A percentile compares a stretch with the other conserved stretches of the same genome.
Evolutionary conservation across 2,888 invertebrate species (phyloP).

Genomic region (Eupeodes luniger): DNA sequence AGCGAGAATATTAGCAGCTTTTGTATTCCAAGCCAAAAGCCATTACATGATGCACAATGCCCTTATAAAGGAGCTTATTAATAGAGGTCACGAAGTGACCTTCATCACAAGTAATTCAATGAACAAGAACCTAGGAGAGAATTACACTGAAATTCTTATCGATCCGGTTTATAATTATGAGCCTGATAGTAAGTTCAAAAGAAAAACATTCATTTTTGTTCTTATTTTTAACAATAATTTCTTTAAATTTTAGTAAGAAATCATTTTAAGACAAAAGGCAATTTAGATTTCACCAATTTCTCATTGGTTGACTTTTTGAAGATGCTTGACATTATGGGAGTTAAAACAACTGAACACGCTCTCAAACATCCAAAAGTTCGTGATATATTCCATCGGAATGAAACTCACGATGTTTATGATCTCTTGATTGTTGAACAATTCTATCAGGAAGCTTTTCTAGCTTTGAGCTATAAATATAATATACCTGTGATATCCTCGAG

Average conservation of each 20-base stretch:
- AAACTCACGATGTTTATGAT: slow-evolving; percentile 82
- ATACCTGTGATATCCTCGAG: slow-evolving; percentile 83
- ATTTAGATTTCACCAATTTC: slow-evolving; percentile 81
- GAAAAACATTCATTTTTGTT: background rate
- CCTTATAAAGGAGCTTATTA: slow-evolving; percentile 83
- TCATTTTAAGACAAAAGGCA: slow-evolving; percentile 79
- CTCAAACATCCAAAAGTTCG: slow-evolving; percentile 81
- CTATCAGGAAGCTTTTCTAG: slow-evolving; percentile 84
- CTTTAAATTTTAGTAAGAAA: slow-evolving; percentile 78
- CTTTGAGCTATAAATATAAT: slow-evolving; percentile 82
- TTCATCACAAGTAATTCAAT: slow-evolving; percentile 81
- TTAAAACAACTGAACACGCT: slow-evolving; percentile 81
- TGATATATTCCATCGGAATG: slow-evolving; percentile 79
- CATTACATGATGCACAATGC: slow-evolving; percentile 84
- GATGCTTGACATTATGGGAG: slow-evolving; percentile 81
- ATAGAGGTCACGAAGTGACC: slow-evolving; percentile 83
- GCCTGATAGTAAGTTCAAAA: slow-evolving; percentile 78
- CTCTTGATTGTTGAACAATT: slow-evolving; percentile 84
- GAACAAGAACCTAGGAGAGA: slow-evolving; percentile 79
- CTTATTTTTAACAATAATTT: background rate
- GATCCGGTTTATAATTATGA: slow-evolving; percentile 82
- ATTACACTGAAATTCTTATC: slow-evolving; percentile 82
- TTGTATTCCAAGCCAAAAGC: slow-evolving; percentile 84
- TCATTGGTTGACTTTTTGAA: slow-evolving; percentile 79
- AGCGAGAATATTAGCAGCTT: slow-evolving; percentile 84